Conservation (phyloP, 2,113 vertebrate genomes). For the Eulemur rufifrons region DNA sequence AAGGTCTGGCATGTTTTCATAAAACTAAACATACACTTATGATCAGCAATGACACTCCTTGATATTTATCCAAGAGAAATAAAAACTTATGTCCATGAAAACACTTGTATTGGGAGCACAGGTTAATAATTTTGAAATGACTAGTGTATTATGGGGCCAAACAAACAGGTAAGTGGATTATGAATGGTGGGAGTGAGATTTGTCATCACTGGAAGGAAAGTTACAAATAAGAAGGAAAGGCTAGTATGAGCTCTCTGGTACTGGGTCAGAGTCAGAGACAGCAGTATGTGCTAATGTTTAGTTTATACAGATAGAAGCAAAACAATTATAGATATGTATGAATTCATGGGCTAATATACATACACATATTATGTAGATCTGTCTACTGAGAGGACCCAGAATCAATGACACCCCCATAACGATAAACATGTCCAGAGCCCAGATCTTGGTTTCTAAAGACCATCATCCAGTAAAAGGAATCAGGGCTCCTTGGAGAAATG, state of each 20-base stretch:
- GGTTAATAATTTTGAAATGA: slow-evolving; percentile 6
- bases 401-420: not conserved
- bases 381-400: not conserved
- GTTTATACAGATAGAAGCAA: not conserved
- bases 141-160: not conserved
- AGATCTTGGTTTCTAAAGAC: not conserved
- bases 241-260: not conserved
- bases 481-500: not conserved
- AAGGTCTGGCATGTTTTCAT: not conserved
- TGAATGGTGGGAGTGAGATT: not conserved
- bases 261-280: not conserved
- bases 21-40: not conserved
- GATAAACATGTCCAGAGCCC: not conserved
- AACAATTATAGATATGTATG: not conserved
- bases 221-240: not conserved
- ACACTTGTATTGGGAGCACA: not conserved
- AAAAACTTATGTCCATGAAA: not conserved
- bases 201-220: not conserved
- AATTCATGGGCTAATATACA: not conserved
- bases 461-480: not conserved
- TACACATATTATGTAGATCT: not conserved
- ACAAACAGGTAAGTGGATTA: not conserved
- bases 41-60: not conserved
- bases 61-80: not conserved
- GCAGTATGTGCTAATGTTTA: not conserved